Base-by-base conservation (phyloP, 2,888 invertebrate genomes). In the Lepidocyrtoides sp. region DNA sequence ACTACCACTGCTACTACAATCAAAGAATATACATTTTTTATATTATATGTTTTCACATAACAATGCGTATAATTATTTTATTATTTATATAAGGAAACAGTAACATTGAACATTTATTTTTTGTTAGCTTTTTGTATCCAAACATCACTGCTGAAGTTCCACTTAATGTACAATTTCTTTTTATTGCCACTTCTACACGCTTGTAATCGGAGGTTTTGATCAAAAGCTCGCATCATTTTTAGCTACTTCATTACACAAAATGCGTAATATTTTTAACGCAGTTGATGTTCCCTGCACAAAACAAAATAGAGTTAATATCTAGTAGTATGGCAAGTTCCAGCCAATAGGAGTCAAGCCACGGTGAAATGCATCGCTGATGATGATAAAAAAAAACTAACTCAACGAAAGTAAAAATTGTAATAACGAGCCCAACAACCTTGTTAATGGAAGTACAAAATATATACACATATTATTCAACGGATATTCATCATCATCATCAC, bases 191-290 rank as follows among this genome's bases (percentile, higher is more conserved):
- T 66, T 88, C 81, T 88, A 88, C 88, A 81, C 79, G 51, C 79
- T 69, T 88, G 17, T 88, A 88, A 88, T 88, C 88, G 44, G 12
- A 17, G 79, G 69, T 17, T 69, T 79, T 88, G 81, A 88, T 88
- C 88, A 69, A 87, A 88, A 81, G n/a, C 20, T 54, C 17, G 41
- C 87, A 79, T 87, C 60, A 72, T 54, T 79, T 69, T 66, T 69
- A 81, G 88, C 79, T 81, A 88, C 88, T 54, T 69, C 88, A 81
- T 88, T 88, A 88, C 88, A 81, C 88, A 36, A 69, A 77, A 51
- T 77, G 51, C 51, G 77, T 77, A 77, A 77, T 69, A 51, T 77
- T 77, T 77, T 77, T 77, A 84, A 72, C 75, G 41, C 36, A 54
- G 36, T 72, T 26, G 66, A 66, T 66, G 66, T 66, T 32, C n/a